These are phyloP conservation scores for Diorhabda elongata DNA, from an alignment of 1,140 invertebrate genomes.

Conservation along the genomic window DNA sequence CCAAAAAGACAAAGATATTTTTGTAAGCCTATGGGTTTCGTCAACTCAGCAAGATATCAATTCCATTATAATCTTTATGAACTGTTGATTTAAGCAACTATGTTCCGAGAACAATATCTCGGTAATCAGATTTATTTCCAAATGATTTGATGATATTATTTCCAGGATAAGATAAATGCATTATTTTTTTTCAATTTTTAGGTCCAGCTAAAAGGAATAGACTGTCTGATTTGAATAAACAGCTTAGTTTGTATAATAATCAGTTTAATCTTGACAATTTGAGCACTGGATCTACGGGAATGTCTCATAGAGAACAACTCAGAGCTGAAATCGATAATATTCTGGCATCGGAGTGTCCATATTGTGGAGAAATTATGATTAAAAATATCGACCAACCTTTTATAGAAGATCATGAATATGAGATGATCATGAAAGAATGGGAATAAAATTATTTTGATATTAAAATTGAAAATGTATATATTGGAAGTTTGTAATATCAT, in stretches of 20 bases:
- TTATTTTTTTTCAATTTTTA: conserved; percentile 31
- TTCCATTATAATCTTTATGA: no score
- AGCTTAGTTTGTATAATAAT: conserved; percentile 54
- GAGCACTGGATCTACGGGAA: conserved; percentile 53
- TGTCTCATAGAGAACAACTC: conserved; percentile 65
- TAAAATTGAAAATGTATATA: not conserved
- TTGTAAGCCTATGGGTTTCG: no score
- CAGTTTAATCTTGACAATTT: conserved; percentile 45
- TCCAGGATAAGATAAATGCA: no score
- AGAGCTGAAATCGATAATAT: conserved; percentile 84
- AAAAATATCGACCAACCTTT: conserved; percentile 82
- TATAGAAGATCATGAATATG: conserved; percentile 76
- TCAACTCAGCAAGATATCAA: no score
- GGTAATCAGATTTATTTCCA: no score
- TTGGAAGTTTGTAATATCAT: no score
- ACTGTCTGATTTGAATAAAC: conserved; percentile 60
- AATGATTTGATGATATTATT: no score
- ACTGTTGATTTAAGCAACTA: no score
- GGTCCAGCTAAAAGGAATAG: conserved; percentile 58
- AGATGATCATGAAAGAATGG: conserved; percentile 79
- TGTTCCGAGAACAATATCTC: no score
- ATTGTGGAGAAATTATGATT: conserved; percentile 91
- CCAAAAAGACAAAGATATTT: no score
- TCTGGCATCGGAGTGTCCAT: conserved; percentile 86
- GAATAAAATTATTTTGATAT: conserved; percentile 49